phyloP scores from a whole-genome alignment of 2,888 invertebrate genomes.

The Drosophila falleni region DNA sequence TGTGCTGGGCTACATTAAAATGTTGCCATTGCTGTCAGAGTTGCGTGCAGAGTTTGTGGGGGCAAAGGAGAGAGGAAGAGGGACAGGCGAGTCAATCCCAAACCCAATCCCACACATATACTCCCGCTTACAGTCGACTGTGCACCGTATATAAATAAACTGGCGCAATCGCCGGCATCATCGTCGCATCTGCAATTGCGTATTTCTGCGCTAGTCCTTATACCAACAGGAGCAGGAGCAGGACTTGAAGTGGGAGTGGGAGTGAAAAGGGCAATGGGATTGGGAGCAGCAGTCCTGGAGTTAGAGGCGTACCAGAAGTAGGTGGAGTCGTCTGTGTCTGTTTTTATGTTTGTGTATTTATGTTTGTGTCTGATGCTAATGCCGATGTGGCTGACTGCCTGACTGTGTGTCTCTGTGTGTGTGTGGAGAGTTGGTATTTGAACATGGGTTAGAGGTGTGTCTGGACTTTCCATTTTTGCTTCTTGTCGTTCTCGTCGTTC shows the following conservation, averaged over 20 bases:
- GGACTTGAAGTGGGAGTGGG: constrained; percentile 5
- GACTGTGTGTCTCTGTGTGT: constrained; percentile 13
- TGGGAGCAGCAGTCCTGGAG: constrained; percentile 3
- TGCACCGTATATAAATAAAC: constrained; percentile 71
- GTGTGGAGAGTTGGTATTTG: constrained; percentile 17
- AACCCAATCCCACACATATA: constrained; percentile 11
- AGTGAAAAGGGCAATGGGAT: background rate
- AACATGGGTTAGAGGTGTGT: constrained; percentile 70
- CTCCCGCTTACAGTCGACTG: constrained; percentile 7
- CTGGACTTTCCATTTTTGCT: constrained; percentile 77
- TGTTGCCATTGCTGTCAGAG: constrained; percentile 59
- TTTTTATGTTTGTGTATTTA: constrained; percentile 60
- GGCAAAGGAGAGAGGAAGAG: background rate
- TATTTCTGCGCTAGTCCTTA: constrained; percentile 55
- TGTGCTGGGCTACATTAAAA: constrained; percentile 70
- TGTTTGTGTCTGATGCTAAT: constrained; percentile 65
- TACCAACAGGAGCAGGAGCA: constrained; percentile 1
- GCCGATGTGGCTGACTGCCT: constrained; percentile 48
- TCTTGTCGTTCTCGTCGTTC: constrained; percentile 51
- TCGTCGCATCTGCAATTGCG: constrained; percentile 81
- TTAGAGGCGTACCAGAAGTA: constrained; percentile 28
- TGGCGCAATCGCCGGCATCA: constrained; percentile 77
- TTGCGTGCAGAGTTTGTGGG: constrained; percentile 1
- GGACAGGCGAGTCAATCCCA: constrained; percentile 27
- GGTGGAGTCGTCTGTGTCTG: constrained; percentile 56